Evolutionary conservation across 2,113 vertebrate genomes (phyloP).

Genomic region (Gallinago media): DNA sequence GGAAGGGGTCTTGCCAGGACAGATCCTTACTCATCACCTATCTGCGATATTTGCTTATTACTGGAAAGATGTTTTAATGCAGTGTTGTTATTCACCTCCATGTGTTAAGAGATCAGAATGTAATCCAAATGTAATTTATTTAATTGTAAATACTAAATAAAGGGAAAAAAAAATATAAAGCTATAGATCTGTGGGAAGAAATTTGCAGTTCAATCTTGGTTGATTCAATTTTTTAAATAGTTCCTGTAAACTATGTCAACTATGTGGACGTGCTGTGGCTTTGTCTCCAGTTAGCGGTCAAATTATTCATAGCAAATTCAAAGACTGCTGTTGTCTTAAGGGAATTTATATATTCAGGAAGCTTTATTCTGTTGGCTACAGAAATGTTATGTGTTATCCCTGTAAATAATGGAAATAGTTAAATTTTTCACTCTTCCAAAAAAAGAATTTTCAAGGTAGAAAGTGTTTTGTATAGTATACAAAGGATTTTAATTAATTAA

Average conservation of each 20-base stretch:
- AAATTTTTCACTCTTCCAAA: rapidly evolving
- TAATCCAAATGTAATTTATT: neutral
- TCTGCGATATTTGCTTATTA: neutral
- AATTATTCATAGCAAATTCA: neutral
- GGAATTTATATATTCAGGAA: neutral
- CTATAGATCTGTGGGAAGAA: neutral
- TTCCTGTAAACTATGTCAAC: neutral
- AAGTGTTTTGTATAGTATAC: neutral
- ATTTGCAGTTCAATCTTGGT: neutral
- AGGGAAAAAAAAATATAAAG: neutral
- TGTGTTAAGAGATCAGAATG: neutral
- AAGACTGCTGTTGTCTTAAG: neutral
- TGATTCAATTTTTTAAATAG: neutral
- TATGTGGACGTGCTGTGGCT: neutral
- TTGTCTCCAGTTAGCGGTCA: neutral
- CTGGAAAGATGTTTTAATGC: neutral
- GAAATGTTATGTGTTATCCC: neutral
- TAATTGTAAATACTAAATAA: neutral
- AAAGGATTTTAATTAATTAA: neutral
- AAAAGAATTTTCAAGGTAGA: neutral
- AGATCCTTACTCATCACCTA: neutral
- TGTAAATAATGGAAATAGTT: neutral
- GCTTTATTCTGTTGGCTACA: neutral
- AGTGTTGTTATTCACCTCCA: neutral
- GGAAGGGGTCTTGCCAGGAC: neutral